Percentiles rank a stretch among this genome's conserved stretches.
These are phyloP conservation scores for Leptinotarsa undecemlineata DNA, from an alignment of 1,140 invertebrate genomes.

Conservation along the genomic window DNA sequence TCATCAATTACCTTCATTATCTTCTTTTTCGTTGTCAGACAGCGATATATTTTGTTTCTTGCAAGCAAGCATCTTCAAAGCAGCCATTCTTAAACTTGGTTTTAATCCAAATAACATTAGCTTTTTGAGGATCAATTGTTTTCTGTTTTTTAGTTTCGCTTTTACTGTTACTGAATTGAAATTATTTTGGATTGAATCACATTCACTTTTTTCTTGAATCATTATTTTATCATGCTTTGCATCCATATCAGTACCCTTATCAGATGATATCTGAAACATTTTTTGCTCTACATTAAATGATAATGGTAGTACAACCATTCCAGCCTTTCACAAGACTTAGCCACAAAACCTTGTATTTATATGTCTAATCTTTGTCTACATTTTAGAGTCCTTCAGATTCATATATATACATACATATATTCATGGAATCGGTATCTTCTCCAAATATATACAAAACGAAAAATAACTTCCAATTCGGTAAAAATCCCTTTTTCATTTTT, in stretches of 20 bases:
- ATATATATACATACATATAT: too few species aligned
- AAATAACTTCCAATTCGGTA: too few species aligned
- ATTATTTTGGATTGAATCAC: slow-evolving; percentile 38
- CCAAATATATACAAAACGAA: too few species aligned
- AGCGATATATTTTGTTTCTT: slow-evolving; percentile 45
- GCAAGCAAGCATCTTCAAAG: slow-evolving; percentile 48
- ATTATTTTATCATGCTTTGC: slow-evolving; percentile 44
- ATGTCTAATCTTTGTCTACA: too few species aligned
- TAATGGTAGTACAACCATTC: too few species aligned
- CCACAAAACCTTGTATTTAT: too few species aligned
- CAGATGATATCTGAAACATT: slow-evolving; percentile 36
- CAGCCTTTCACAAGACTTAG: too few species aligned
- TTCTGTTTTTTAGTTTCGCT: slow-evolving; percentile 49
- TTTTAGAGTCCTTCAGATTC: too few species aligned
- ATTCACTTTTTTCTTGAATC: slow-evolving; percentile 46
- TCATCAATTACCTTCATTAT: slow-evolving; percentile 40
- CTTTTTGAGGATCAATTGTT: slow-evolving; percentile 51
- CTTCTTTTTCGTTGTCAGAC: slow-evolving; percentile 43
- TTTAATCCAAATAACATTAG: slow-evolving; percentile 52
- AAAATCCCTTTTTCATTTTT: too few species aligned
- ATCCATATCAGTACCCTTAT: slow-evolving; percentile 43
- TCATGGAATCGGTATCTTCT: too few species aligned
- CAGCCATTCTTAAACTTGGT: slow-evolving; percentile 51
- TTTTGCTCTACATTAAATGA: too few species aligned
- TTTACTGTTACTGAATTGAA: slow-evolving; percentile 46